Evolutionary conservation across 2,113 vertebrate genomes (phyloP), one percentile per base, ranked within the genome.

Genomic region (Columba janthina): DNA sequence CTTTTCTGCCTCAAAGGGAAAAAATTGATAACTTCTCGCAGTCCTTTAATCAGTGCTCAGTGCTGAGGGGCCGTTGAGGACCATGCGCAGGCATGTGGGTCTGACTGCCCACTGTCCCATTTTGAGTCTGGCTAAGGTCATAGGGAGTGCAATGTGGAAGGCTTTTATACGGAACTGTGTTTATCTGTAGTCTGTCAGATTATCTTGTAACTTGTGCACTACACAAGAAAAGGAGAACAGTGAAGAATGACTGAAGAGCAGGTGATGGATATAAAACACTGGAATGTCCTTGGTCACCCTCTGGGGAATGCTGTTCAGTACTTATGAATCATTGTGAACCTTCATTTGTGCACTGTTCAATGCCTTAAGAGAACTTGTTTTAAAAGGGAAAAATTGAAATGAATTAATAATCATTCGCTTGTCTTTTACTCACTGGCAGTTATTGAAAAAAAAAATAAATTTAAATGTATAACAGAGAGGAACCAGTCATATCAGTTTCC

Each of bases 391-490:
- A 86, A 82, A 92, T 84, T 54, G 12, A 76, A 79, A 62, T 65
- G 3, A 94, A 95, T 95, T 95, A 90, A 92, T 94, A 82, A 90
- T 91, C 40, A 94, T 64, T 96, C 76, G 54, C 36, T 94, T 95
- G 26, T 91, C 53, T 90, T 85, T 88, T 84, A 88, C 36, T 83
- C 83, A 88, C 34, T 87, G 74, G 62, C 61, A 93, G 69, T 96
- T 96, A 88, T 81, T 93, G 81, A 50, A 72, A 90, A 84, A 87
- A 73, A 46, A 40, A 51, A 67, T 40, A 40, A 40, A 40, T 40
- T 70, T 84, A 90, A 75, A 73, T 36, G 34, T 93, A 6, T 50
- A 84, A 46, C 66, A 85, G 91, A 75, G 75, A 90, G 96, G 85
- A 95, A 85, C 28, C 19, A 78, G 58, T 81, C 72, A 40, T 92